Evolutionary conservation across 2,797 vertebrate species (phyloP), one percentile per base, ranked within the genome.

Genomic region (Pseudomugil gertrudae): DNA sequence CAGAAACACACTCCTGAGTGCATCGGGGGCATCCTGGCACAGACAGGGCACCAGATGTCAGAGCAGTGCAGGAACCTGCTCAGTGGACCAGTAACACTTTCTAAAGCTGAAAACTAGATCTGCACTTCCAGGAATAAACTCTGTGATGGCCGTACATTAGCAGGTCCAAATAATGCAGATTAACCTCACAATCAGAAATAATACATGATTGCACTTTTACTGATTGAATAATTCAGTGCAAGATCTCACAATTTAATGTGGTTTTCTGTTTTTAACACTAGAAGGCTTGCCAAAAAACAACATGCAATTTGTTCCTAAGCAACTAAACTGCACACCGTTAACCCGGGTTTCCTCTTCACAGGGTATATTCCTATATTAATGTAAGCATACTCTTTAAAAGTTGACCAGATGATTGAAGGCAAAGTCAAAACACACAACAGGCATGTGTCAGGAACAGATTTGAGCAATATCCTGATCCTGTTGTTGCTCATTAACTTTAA

Each of bases 1-100:
- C 92, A 92, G 88, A 88, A 90, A 89, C 81, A 69, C 84, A 83
- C 80, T 83, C 78, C 80, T 77, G 83, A 80, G 85, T 93, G 88
- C 83, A 65, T 85, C 84, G 61, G 90, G 91, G 90, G 90, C 85
- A 88, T 92, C 89, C 90, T 94, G 93, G 93, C 93, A 93, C 85
- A 85, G 71, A 80, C 81, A 76, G 90, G 91, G 91, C 90, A 93
- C 93, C 93, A 95, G 93, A 94, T 94, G 94, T 93, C 93, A 88
- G 87, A 92, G 86, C 88, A 87, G 90, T 70, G 79, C 87, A 84
- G 78, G 84, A 92, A 92, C 86, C 88, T 89, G 85, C 91, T 92
- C 90, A 72, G 89, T 75, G 85, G 92, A 91, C 91, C 90, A 90
- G 90, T 87, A 70, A 89, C 90, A 92, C 90, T 89, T 91, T 68